These are phyloP conservation scores for Cryptus viduatorius DNA, from an alignment of 2,888 invertebrate genomes.

Conservation along the genomic window DNA sequence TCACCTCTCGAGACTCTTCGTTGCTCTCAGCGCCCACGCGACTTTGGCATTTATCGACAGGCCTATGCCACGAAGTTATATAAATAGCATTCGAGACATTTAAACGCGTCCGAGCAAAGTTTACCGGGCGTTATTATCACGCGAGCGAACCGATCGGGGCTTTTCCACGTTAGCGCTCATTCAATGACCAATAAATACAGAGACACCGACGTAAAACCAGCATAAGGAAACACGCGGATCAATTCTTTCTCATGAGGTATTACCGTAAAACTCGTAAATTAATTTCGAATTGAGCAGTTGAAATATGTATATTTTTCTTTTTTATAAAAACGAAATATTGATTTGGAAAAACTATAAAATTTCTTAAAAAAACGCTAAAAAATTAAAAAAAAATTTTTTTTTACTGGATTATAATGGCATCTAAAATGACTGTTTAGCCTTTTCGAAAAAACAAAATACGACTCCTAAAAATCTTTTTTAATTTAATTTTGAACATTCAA, in stretches of 20 bases:
- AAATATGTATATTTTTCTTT: too few relatives aligned
- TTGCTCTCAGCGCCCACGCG: constrained; percentile 12
- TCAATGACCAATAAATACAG: constrained; percentile 43
- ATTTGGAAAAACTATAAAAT: too few relatives aligned
- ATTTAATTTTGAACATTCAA: too few relatives aligned
- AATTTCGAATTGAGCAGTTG: not conserved
- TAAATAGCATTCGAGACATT: constrained; percentile 46
- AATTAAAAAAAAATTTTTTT: too few relatives aligned
- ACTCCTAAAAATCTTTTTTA: too few relatives aligned
- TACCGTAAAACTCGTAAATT: not conserved
- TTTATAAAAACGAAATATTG: too few relatives aligned
- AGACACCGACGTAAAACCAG: not conserved
- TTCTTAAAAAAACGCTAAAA: too few relatives aligned
- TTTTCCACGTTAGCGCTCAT: constrained; percentile 26
- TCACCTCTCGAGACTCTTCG: not conserved
- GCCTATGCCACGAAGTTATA: constrained; percentile 38
- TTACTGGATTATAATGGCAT: too few relatives aligned
- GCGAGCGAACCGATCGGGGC: constrained; percentile 18
- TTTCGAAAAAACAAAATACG: too few relatives aligned
- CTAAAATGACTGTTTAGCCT: too few relatives aligned
- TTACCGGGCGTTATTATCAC: constrained; percentile 37
- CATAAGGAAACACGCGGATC: not conserved
- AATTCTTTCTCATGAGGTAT: not conserved
- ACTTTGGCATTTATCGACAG: constrained; percentile 49
- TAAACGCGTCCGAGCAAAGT: constrained; percentile 51